Percentiles rank a stretch among this genome's conserved stretches.
These are phyloP conservation scores for Mastacembelus armatus DNA, from an alignment of 2,797 vertebrate genomes.

Conservation along the genomic window DNA sequence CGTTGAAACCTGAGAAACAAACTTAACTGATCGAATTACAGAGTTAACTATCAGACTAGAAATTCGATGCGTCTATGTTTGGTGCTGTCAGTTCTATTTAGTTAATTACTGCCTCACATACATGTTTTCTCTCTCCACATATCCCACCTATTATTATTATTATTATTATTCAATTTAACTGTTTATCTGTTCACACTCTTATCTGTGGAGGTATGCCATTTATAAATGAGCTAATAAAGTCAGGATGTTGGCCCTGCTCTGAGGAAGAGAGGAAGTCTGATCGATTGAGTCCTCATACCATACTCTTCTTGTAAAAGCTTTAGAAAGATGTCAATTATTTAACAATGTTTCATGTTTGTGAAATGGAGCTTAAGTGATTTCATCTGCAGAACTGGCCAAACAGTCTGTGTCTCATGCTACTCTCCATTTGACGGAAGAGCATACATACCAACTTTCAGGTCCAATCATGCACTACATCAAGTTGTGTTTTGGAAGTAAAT, in stretches of 20 bases:
- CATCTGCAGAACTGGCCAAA: not conserved
- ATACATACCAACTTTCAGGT: not conserved
- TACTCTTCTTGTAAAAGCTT: slow-evolving; percentile 31
- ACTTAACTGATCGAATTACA: too few species aligned
- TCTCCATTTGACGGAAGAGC: slow-evolving; percentile 8
- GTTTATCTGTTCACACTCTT: not conserved
- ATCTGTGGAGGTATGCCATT: not conserved
- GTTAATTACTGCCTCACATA: slow-evolving; percentile 4
- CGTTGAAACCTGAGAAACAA: slow-evolving; percentile 14
- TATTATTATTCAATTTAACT: not conserved
- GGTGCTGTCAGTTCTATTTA: not conserved
- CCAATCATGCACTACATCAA: too few species aligned
- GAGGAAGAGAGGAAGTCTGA: slow-evolving; percentile 4
- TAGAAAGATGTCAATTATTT: slow-evolving; percentile 29
- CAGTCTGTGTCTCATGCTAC: slow-evolving; percentile 11
- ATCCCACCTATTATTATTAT: too few species aligned
- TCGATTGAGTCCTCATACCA: not conserved
- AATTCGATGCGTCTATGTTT: slow-evolving; percentile 4
- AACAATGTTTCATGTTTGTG: slow-evolving; percentile 12
- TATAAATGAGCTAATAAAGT: slow-evolving; percentile 9
- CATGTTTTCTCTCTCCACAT: slow-evolving; percentile 2
- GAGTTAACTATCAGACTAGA: too few species aligned
- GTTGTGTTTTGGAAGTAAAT: not conserved
- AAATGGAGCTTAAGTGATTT: slow-evolving; percentile 35
- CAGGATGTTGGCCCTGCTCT: slow-evolving; percentile 9